Evolutionary conservation across 1,140 invertebrate genomes (phyloP), one percentile per base, ranked within the genome.

Genomic region (Drosophila nigrodunni): DNA sequence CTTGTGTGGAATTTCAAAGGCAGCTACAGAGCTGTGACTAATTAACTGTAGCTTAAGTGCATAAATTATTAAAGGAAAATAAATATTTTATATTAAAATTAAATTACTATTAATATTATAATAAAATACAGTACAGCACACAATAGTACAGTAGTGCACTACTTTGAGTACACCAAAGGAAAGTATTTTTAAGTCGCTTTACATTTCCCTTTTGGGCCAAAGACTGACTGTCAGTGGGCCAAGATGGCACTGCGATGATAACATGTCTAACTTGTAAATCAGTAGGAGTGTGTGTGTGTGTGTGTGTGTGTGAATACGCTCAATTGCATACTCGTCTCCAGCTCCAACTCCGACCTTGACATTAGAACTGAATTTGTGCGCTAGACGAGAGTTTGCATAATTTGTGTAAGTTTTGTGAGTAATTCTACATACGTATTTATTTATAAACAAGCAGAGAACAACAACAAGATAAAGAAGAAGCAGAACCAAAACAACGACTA

Each of bases 371-470:
- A 61, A 54, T 44, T 13, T 43, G 41, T 13, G 37, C 37, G 37
- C 5, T 52, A 25, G n/a, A 34, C 49, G 49, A 52, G 49, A 52
- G 25, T 34, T n/a, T 7, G 37, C 5, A 25, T 52, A 21, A 30
- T 15, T 10, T 13, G 5, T 52, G 49, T 58, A 43, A 44, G 46
- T 64, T 21, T 43, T 54, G 52, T 46, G 54, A 18, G 15, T 49
- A 59, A 44, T 54, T 55, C 54, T 30, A 64, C 47, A 64, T 25
- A 52, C 52, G 62, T 55, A 69, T 69, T 69, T 60, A 54, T 54
- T 35, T 69, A 61, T 60, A 60, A 50, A 60, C 59, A 68, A 60
- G 50, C 44, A 68, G 41, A 25, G 37, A 55, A 35, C 44, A 59
- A 34, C 54, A 49, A 44, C 18, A 60, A n/a, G 18, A 21, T 21